Evolutionary conservation across 2,113 vertebrate species (phyloP), one percentile per base, ranked within the genome.

Genomic region (Alligator mississippiensis): DNA sequence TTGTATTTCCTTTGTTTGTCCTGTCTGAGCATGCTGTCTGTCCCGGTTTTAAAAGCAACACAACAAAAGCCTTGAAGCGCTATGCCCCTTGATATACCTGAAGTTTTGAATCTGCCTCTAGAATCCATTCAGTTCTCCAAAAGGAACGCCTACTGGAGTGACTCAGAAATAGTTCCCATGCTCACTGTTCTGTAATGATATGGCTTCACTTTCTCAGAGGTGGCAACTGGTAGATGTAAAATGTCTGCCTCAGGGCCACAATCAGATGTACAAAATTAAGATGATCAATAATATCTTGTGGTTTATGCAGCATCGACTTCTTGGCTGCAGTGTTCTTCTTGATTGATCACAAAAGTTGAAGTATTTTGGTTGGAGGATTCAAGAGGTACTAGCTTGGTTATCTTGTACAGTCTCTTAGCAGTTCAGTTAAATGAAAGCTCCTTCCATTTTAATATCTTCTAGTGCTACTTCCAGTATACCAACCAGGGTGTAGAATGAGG

Each of bases 121-220:
- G 55, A 87, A 70, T 77, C 30, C 61, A 7, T 80, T 93, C 16
- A 63, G 3, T 2, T 82, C 59, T 87, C 77, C 22, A 28, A 0
- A 4, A 84, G 30, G 11, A 66, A 82, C 19, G 5, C 80, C 2
- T 0, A 0, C 74, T 47, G 66, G 10, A 66, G 6, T 0, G 3
- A 84, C 10, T 11, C 12, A 6, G 86, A 79, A 86, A 77, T 10
- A 84, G 68, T 68, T 81, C 55, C 21, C 5, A 0, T 74, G 17
- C 34, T 85, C 85, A 28, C 72, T 81, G 2, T 85, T 91, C 55
- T 19, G 47, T 63, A 24, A 24, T 84, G 54, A 4, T 25, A 79
- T 90, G 28, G 18, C 93, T 30, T 88, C 28, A 84, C 88, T 72
- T 80, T 86, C 84, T 47, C 76, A 75, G 25, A 60, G 55, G 30